A percentile compares a stretch with the other conserved stretches of the same genome.
Conservation (phyloP, 2,113 vertebrate species). For the Chinchilla lanigera region DNA sequence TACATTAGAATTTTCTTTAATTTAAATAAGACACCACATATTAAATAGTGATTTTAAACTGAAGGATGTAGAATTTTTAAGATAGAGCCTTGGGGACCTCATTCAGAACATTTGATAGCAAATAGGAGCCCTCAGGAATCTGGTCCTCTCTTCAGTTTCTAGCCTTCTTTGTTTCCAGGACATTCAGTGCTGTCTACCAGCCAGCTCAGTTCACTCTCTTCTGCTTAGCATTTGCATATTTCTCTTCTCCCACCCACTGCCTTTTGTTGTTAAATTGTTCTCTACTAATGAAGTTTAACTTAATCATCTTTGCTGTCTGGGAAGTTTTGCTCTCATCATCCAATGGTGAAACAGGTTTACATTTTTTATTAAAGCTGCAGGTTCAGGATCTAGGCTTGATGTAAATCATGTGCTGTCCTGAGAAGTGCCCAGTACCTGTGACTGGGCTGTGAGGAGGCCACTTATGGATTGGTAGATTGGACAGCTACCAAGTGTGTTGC, state of each 20-base stretch:
- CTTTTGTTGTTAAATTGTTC: slow-evolving; percentile 32
- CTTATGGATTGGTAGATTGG: background rate
- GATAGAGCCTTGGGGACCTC: background rate
- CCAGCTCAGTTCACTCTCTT: background rate
- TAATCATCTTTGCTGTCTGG: background rate
- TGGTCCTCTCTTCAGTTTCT: background rate
- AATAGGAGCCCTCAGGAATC: background rate
- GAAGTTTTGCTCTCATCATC: background rate
- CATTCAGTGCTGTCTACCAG: background rate
- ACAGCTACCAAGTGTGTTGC: background rate
- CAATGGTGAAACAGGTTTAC: background rate
- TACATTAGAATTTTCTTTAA: slow-evolving; percentile 38
- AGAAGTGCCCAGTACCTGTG: background rate
- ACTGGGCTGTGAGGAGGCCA: background rate
- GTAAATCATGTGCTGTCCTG: background rate
- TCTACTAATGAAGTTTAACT: slow-evolving; percentile 21
- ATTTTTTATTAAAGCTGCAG: background rate
- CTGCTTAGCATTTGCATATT: background rate
- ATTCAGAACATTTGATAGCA: background rate
- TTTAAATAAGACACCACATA: slow-evolving; percentile 25
- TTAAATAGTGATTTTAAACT: slow-evolving; percentile 46
- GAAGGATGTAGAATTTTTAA: slow-evolving; percentile 22
- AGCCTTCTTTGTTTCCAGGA: background rate
- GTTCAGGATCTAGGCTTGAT: background rate
- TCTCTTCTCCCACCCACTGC: background rate